Evolutionary conservation across 1,140 invertebrate species (phyloP), one percentile per base, ranked within the genome.

Genomic region (Magallana angulata): DNA sequence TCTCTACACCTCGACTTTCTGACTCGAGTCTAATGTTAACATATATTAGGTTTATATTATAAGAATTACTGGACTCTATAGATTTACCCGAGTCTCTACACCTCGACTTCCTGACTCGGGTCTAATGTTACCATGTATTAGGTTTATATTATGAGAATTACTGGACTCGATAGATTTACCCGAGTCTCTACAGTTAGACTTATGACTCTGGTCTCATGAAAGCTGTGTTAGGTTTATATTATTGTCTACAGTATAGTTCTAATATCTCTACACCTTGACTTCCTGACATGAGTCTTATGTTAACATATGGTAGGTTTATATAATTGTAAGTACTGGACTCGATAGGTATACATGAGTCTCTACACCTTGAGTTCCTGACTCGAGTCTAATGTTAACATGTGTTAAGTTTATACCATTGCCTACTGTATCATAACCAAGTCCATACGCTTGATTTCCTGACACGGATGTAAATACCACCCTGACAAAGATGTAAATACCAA

Each of bases 81-180:
- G 97, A 98, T 90, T 95, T 99, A 92, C 98, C 98, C 1, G 87
- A 93, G n/a, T 97, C 97, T 90, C 89, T 95, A 9, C 89, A 91
- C 85, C 88, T 95, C 59, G 92, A 92, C 57, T 88, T 85, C n/a
- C 60, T 86, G 16, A 84, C 57, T 80, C 80, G 59, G n/a, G 82
- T 84, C 18, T 84, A 36, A 84, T 82, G 48, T 71, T 18, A 11
- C 36, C 64, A 71, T 18, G 4, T 71, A 5, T 18, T 71, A 71
- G 64, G 64, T 96, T 97, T 76, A 95, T 99, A 62, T 98, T 36
- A 36, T 36, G 1, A 36, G 36, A 36, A 36, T 36, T 36, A 36
- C 36, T 36, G 36, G 36, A 99, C 94, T 97, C 98, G 85, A 97
- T 99, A 89, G 97, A 98, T 90, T 95, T 99, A 92, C 98, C 98